A percentile compares a stretch with the other conserved stretches of the same genome.
These are phyloP conservation scores for Anoplolepis gracilipes DNA, from an alignment of 1,140 invertebrate genomes.

Conservation along the genomic window DNA sequence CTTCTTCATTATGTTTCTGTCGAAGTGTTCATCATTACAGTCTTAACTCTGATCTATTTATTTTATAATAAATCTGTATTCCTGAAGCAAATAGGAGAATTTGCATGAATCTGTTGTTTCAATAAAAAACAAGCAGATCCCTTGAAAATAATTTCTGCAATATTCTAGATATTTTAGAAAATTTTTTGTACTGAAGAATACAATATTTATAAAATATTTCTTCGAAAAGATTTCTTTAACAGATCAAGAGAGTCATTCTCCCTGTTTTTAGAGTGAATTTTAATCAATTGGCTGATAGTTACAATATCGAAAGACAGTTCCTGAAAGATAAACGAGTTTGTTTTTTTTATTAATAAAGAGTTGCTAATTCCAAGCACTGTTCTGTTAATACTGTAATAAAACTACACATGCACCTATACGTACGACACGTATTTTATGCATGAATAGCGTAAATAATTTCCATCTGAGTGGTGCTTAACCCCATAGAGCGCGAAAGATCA, in stretches of 20 bases:
- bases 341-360: no score
- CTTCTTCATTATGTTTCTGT: not conserved
- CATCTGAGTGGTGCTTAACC: not conserved
- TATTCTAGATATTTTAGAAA: not conserved
- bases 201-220: no score
- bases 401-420: no score
- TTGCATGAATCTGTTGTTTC: not conserved
- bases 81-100: not conserved
- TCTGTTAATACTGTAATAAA: no score
- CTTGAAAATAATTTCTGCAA: not conserved
- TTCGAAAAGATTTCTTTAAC: no score
- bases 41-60: conserved; percentile 8
- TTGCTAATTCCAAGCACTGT: no score
- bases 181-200: not conserved
- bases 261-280: no score
- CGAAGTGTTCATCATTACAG: not conserved
- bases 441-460: conserved; percentile 2
- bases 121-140: not conserved
- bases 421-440: not conserved
- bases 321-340: no score
- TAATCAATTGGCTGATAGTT: no score
- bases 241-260: no score
- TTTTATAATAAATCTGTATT: not conserved
- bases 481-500: conserved; percentile 13
- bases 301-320: no score